A percentile compares a stretch with the other conserved stretches of the same genome.
Conservation (phyloP, 2,797 vertebrate genomes). For the Mormyrus hasselquistii region DNA sequence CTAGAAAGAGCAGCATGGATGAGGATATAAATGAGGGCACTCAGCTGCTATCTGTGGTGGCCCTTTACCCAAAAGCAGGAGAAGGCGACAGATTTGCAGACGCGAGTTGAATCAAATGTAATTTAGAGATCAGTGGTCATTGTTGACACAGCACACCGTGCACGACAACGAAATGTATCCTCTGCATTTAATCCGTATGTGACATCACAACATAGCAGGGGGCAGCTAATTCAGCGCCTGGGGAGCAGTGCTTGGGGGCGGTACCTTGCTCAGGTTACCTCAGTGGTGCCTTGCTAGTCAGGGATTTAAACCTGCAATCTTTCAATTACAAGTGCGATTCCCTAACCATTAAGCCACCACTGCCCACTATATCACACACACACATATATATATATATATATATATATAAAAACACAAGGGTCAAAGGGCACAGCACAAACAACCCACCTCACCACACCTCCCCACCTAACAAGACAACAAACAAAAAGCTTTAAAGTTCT, state of each 20-base stretch:
- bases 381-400: too few species aligned
- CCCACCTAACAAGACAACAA: background rate
- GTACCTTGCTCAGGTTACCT: too few species aligned
- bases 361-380: background rate
- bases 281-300: too few species aligned
- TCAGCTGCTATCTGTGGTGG: background rate
- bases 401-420: conserved; percentile 33
- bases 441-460: conserved; percentile 30
- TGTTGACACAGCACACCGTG: too few species aligned
- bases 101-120: conserved; percentile 25
- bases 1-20: background rate
- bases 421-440: conserved; percentile 12
- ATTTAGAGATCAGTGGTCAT: background rate
- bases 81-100: conserved; percentile 30
- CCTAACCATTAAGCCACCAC: background rate
- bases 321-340: background rate
- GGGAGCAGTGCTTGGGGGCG: too few species aligned
- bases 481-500: conserved; percentile 6
- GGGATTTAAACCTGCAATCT: background rate
- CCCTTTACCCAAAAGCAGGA: conserved; percentile 31
- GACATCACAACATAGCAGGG: background rate
- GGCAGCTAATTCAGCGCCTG: too few species aligned
- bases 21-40: background rate
- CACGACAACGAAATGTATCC: background rate
- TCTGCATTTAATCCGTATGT: background rate